Conservation (phyloP, 2,888 invertebrate species). For the Cerastis rubricosa region DNA sequence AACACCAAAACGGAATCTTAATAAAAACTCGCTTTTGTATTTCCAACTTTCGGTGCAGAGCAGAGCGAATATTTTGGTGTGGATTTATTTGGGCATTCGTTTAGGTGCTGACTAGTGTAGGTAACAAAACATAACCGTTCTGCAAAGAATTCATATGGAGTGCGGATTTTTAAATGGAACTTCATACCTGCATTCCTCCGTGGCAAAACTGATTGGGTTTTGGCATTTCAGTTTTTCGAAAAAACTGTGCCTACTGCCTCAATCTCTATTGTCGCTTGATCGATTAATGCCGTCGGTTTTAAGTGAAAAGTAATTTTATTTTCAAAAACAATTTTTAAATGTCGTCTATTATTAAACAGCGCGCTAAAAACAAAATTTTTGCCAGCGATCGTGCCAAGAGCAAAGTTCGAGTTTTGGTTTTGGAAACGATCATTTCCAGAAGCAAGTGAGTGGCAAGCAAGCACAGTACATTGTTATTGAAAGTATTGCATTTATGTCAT, state of each 20-base stretch:
- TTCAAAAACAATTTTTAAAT: background rate
- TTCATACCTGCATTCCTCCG: conserved; percentile 41
- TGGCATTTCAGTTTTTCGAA: conserved; percentile 22
- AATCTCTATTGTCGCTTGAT: background rate
- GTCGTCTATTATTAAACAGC: background rate
- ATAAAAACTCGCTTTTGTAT: background rate
- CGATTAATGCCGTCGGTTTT: conserved; percentile 3
- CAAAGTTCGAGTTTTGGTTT: no score
- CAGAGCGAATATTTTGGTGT: background rate
- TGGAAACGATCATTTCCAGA: no score
- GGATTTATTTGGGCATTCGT: background rate
- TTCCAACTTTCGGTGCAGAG: background rate
- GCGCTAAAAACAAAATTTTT: no score
- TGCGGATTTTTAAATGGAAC: conserved; percentile 52
- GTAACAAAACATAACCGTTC: background rate
- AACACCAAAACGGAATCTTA: background rate
- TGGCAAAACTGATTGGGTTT: conserved; percentile 55
- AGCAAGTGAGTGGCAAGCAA: no score
- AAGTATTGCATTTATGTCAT: background rate
- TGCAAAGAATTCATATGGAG: conserved; percentile 32
- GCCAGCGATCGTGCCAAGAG: no score
- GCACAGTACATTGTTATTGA: no score
- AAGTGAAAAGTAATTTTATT: background rate
- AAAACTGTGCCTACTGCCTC: background rate
- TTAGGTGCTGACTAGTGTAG: background rate